Conservation (phyloP, 2,888 invertebrate genomes). For the Petrophora chlorosata region DNA sequence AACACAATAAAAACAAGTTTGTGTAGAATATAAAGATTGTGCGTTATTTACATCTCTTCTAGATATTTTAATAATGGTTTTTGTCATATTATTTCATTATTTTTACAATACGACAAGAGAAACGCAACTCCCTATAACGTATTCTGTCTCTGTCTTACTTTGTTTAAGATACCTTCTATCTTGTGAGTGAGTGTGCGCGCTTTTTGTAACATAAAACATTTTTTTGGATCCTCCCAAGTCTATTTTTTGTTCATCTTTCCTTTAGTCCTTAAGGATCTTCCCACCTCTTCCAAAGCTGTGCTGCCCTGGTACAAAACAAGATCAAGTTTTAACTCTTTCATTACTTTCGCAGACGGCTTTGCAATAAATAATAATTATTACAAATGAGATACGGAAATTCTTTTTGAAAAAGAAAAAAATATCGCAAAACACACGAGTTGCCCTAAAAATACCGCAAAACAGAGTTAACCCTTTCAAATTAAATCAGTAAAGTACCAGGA, state of each 20-base stretch:
- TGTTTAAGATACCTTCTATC: too few relatives aligned
- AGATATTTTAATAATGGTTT: too few relatives aligned
- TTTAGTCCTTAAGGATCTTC: constrained; percentile 18
- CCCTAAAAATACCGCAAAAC: constrained; percentile 32
- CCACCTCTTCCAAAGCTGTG: constrained; percentile 24
- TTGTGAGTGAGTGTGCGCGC: too few relatives aligned
- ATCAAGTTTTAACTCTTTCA: constrained; percentile 38
- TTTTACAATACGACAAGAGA: too few relatives aligned
- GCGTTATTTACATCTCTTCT: too few relatives aligned
- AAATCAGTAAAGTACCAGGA: constrained; percentile 51
- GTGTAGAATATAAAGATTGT: too few relatives aligned
- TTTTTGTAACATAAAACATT: too few relatives aligned
- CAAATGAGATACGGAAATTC: too few relatives aligned
- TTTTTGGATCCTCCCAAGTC: not conserved
- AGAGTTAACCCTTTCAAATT: constrained; percentile 47
- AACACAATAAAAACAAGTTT: too few relatives aligned
- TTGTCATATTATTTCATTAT: too few relatives aligned
- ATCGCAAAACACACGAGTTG: constrained; percentile 15
- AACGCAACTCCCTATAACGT: too few relatives aligned
- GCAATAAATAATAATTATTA: too few relatives aligned
- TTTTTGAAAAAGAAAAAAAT: constrained; percentile 8
- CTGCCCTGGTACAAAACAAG: constrained; percentile 31
- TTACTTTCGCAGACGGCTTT: constrained; percentile 13
- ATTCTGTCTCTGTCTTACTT: not conserved
- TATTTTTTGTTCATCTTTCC: constrained; percentile 12